phyloP scores from a whole-genome alignment of 2,797 vertebrate genomes.

The Premnoplex brunnescens region DNA sequence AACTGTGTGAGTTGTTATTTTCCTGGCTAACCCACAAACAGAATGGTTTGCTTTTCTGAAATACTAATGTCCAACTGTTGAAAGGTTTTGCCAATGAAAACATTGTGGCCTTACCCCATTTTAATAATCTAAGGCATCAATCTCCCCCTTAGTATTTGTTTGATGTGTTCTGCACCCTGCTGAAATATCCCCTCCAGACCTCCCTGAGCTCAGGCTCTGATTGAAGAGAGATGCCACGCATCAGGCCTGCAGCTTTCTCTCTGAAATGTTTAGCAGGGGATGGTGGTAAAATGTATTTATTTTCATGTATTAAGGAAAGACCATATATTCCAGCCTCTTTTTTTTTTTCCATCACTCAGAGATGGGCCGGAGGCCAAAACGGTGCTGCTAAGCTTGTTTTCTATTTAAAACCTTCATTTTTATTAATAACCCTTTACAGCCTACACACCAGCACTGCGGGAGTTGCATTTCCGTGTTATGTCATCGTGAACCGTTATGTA shows the following conservation, averaged over 20 bases:
- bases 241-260: constrained; percentile 30
- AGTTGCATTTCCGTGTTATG: constrained; percentile 74
- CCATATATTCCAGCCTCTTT: constrained; percentile 59
- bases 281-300: constrained; percentile 65
- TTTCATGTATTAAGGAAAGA: constrained; percentile 59
- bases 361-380: constrained; percentile 71
- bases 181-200: constrained; percentile 60
- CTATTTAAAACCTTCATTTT: constrained; percentile 75
- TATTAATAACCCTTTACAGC: constrained; percentile 76
- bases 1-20: constrained; percentile 55
- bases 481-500: constrained; percentile 67
- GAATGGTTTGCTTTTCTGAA: constrained; percentile 58
- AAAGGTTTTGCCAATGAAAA: constrained; percentile 64
- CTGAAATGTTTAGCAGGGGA: constrained; percentile 39
- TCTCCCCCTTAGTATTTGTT: constrained; percentile 50
- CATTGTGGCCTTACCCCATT: constrained; percentile 43
- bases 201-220: constrained; percentile 27
- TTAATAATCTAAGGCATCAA: constrained; percentile 64
- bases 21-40: constrained; percentile 70
- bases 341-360: constrained; percentile 67
- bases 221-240: constrained; percentile 52
- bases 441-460: constrained; percentile 66
- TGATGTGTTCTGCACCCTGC: constrained; percentile 58
- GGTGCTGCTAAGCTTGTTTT: constrained; percentile 72
- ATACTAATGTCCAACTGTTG: constrained; percentile 52